These are phyloP conservation scores for Guaruba guarouba DNA, from an alignment of 2,113 vertebrate genomes.

Conservation along the genomic window DNA sequence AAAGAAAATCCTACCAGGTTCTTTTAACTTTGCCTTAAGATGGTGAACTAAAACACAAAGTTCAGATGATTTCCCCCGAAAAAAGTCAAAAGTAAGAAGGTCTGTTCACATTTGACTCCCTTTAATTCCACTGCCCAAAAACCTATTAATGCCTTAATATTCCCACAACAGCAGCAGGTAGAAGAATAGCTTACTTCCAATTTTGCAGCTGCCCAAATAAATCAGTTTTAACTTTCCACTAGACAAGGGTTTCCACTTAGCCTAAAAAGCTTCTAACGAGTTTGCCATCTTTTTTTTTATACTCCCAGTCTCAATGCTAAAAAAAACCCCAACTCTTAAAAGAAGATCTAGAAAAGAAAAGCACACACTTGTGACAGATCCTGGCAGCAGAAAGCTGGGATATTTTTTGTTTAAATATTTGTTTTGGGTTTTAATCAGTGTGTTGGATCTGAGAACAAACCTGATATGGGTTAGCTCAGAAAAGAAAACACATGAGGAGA, in stretches of 20 bases:
- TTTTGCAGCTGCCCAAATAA: constrained; percentile 3
- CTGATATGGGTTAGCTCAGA: neutral
- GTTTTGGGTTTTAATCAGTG: neutral
- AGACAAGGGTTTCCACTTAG: neutral
- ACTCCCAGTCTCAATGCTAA: neutral
- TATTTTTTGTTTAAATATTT: neutral
- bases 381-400: neutral
- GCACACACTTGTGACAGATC: neutral
- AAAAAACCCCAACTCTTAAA: neutral
- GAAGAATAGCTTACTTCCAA: neutral
- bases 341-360: neutral
- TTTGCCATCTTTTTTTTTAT: neutral
- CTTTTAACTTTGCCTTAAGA: neutral
- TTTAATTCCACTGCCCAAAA: neutral
- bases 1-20: neutral
- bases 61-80: neutral
- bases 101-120: neutral
- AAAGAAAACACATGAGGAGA: neutral
- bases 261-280: neutral
- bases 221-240: neutral
- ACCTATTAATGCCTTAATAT: neutral
- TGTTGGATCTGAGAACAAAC: neutral
- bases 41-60: neutral
- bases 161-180: neutral
- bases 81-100: neutral